A percentile compares a stretch with the other conserved stretches of the same genome.
These are phyloP conservation scores for Flexamia atlantica DNA, from an alignment of 2,888 invertebrate species.

Conservation along the genomic window DNA sequence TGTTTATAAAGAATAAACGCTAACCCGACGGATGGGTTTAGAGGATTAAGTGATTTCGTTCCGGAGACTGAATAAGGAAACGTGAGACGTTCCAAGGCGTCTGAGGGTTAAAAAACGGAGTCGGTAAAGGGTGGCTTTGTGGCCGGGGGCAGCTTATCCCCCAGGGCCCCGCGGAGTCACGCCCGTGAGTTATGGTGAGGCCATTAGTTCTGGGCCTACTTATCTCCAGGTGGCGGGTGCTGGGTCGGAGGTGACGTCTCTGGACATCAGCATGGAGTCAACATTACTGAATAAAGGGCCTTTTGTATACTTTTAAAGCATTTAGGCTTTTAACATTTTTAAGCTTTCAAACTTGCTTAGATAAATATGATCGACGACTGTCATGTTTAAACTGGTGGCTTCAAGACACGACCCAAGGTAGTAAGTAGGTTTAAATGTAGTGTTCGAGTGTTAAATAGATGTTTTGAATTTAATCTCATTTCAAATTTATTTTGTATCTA, in stretches of 20 bases:
- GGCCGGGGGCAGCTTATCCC: constrained; percentile 41
- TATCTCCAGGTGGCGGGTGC: constrained; percentile 4
- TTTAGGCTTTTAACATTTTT: no score
- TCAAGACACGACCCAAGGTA: no score
- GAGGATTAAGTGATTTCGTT: constrained; percentile 54
- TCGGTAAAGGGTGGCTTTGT: constrained; percentile 47
- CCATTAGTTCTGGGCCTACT: constrained; percentile 56
- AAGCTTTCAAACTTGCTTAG: no score
- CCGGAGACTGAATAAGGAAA: constrained; percentile 39
- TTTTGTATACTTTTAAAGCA: no score
- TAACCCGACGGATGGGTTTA: constrained; percentile 25
- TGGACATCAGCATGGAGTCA: no score
- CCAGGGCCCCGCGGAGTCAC: constrained; percentile 18
- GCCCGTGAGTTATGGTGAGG: constrained; percentile 40
- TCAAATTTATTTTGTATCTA: no score
- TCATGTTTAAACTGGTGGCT: no score
- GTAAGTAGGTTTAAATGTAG: no score
- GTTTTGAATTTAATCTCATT: no score
- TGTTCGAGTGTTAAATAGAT: no score
- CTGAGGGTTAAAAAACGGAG: constrained; percentile 50
- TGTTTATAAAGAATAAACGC: constrained; percentile 11
- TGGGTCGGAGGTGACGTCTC: background rate
- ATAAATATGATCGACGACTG: no score
- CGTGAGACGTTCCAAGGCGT: constrained; percentile 37
- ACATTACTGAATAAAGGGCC: no score